phyloP scores from a whole-genome alignment of 2,113 vertebrate species.

The Sylvietta virens region DNA sequence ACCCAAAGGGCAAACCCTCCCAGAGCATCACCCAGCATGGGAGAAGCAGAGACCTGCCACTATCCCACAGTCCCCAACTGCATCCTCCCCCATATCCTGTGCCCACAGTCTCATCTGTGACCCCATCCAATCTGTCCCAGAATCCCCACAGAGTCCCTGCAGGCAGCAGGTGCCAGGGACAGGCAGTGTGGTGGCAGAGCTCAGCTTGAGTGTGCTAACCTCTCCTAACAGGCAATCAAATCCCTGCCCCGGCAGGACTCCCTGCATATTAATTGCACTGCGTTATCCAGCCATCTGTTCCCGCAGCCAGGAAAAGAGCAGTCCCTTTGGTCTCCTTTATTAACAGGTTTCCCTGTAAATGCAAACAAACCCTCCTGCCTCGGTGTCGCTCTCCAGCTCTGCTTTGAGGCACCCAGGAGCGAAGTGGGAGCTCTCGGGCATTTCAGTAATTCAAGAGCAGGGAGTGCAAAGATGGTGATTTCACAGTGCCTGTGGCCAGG shows the following conservation, averaged over 20 bases:
- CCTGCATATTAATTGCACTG: conserved; percentile 17
- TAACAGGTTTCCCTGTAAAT: conserved; percentile 38
- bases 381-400: background rate
- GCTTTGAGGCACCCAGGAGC: background rate
- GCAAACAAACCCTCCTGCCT: conserved; percentile 32
- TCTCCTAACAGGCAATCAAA: background rate
- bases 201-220: background rate
- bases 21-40: accelerated
- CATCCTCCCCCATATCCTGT: background rate
- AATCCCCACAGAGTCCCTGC: background rate
- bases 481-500: background rate
- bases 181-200: background rate
- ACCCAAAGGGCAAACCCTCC: background rate
- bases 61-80: accelerated
- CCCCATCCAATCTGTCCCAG: background rate
- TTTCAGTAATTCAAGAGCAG: background rate
- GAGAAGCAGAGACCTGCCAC: background rate
- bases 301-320: conserved; percentile 22
- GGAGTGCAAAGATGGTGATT: background rate
- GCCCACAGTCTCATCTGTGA: background rate
- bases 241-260: background rate
- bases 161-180: background rate
- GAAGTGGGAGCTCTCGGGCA: background rate
- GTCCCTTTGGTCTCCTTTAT: conserved; percentile 30
- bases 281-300: conserved; percentile 47